phyloP scores from a whole-genome alignment of 2,113 vertebrate genomes.

The Microcebus jonahi region DNA sequence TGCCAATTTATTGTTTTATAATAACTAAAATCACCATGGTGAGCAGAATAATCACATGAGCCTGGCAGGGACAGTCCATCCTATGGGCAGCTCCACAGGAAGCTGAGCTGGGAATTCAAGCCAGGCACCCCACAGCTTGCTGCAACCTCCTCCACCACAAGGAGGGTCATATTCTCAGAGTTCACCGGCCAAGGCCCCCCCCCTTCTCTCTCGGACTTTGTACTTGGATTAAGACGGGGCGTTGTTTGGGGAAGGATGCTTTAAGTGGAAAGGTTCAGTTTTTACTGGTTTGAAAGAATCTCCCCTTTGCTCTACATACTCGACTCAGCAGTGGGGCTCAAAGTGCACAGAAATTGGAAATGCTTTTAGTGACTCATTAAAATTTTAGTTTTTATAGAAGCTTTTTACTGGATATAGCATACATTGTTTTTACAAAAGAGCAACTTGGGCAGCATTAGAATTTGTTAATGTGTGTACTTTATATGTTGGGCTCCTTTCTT shows the following conservation, averaged over 20 bases:
- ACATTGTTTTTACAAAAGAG: conserved; percentile 76
- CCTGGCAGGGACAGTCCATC: not conserved
- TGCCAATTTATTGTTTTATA: not conserved
- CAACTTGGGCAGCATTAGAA: conserved; percentile 65
- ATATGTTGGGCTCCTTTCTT: not conserved
- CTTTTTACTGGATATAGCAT: conserved; percentile 78
- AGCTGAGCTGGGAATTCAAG: not conserved
- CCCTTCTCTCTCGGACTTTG: not conserved
- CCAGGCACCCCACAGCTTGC: not conserved
- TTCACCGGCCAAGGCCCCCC: not conserved
- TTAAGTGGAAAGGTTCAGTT: not conserved
- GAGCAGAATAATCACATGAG: not conserved
- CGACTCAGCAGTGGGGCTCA: not conserved
- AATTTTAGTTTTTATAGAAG: conserved; percentile 76
- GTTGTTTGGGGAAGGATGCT: not conserved
- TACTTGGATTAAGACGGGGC: not conserved
- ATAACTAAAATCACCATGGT: not conserved
- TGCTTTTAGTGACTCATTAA: conserved; percentile 82
- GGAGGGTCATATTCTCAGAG: not conserved
- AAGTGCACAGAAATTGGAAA: conserved; percentile 9
- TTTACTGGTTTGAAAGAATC: not conserved
- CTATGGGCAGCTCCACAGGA: not conserved
- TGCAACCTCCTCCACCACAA: not conserved
- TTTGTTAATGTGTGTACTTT: conserved; percentile 24
- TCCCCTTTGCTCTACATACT: conserved; percentile 45